Percentiles rank a stretch among this genome's conserved stretches.
Evolutionary conservation across 2,888 invertebrate genomes (phyloP).

Genomic region (Tanytarsus gracilentus): DNA sequence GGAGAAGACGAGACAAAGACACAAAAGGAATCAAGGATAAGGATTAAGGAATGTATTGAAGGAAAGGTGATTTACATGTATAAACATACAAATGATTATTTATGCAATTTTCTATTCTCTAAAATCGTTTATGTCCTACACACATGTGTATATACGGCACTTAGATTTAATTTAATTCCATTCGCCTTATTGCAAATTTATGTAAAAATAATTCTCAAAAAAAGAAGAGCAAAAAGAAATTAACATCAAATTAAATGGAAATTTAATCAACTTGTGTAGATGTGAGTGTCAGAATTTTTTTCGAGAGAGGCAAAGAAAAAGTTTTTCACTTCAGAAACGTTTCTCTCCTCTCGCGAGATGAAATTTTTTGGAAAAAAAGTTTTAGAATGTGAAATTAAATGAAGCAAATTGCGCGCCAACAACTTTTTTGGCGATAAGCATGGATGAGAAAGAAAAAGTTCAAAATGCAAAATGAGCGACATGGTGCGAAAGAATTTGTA

Average conservation of each 20-base stretch:
- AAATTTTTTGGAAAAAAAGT: too few relatives aligned
- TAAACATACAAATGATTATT: too few relatives aligned
- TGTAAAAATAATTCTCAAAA: not conserved
- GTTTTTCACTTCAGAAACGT: too few relatives aligned
- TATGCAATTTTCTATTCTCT: too few relatives aligned
- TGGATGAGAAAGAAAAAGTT: not conserved
- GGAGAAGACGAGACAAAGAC: too few relatives aligned
- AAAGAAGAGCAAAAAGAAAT: not conserved
- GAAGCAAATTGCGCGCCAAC: not conserved
- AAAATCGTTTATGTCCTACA: too few relatives aligned
- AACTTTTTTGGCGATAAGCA: not conserved
- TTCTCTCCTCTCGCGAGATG: too few relatives aligned
- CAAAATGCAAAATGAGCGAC: not conserved
- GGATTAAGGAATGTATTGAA: too few relatives aligned
- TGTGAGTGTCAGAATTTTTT: not conserved
- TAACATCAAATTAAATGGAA: slow-evolving; percentile 15
- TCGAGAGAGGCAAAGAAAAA: not conserved
- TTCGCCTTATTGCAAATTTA: not conserved
- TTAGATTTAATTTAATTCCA: too few relatives aligned
- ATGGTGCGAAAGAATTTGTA: not conserved
- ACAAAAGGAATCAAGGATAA: too few relatives aligned
- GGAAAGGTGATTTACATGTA: too few relatives aligned
- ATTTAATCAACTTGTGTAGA: slow-evolving; percentile 8
- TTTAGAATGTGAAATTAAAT: not conserved
- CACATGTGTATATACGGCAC: too few relatives aligned